phyloP scores from a whole-genome alignment of 2,888 invertebrate genomes.

The Drosophila paranaensis region DNA sequence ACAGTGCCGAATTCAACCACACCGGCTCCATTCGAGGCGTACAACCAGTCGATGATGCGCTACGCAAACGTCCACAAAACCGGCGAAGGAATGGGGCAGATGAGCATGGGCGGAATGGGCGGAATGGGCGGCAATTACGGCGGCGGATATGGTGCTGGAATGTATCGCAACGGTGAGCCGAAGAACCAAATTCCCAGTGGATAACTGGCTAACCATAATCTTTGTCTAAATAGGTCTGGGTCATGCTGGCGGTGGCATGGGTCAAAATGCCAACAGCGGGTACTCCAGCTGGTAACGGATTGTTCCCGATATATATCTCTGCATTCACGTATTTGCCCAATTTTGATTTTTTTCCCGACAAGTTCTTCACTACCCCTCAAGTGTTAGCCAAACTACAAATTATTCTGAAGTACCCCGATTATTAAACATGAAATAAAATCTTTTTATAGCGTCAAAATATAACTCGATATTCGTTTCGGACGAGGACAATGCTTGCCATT shows the following conservation, averaged over 20 bases:
- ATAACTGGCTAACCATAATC: too few species aligned
- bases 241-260: conserved; percentile 37
- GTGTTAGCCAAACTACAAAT: not conserved
- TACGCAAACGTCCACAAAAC: conserved; percentile 32
- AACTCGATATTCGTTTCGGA: too few species aligned
- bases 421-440: conserved; percentile 4
- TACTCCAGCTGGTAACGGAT: conserved; percentile 43
- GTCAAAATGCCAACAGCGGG: conserved; percentile 27
- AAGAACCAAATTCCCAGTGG: too few species aligned
- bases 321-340: conserved; percentile 10
- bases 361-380: not conserved
- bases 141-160: conserved; percentile 28
- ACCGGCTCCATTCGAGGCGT: conserved; percentile 40
- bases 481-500: not conserved
- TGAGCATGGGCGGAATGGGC: conserved; percentile 40
- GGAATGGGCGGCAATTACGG: conserved; percentile 42
- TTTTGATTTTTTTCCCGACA: not conserved
- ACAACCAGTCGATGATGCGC: conserved; percentile 60
- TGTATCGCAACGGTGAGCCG: conserved; percentile 49
- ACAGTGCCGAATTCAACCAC: conserved; percentile 15
- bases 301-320: not conserved
- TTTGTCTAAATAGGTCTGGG: conserved; percentile 17
- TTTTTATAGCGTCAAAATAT: not conserved
- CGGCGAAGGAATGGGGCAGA: conserved; percentile 22
- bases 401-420: not conserved